Evolutionary conservation across 2,888 invertebrate genomes (phyloP).

Genomic region (Caenorhabditis sinica): DNA sequence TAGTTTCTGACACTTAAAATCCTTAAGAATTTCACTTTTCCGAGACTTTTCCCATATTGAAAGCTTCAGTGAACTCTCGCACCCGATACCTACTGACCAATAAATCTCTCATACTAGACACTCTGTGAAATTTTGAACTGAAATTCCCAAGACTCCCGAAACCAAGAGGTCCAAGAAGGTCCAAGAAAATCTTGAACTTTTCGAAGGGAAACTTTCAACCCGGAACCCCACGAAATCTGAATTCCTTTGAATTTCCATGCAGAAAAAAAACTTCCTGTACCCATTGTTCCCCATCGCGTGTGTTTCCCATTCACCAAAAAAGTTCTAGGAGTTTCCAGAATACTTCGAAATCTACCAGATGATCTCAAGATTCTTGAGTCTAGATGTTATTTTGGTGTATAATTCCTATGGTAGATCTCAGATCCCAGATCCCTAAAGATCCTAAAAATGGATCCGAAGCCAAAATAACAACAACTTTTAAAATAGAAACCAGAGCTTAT

Average conservation of each 20-base stretch:
- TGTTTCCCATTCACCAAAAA: neutral
- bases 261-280: neutral
- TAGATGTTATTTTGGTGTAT: no score
- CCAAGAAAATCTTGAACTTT: neutral
- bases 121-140: no score
- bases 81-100: no score
- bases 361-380: neutral
- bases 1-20: no score
- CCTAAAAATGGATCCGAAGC: neutral
- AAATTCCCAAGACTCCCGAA: no score
- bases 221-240: neutral
- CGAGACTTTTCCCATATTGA: no score
- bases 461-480: neutral
- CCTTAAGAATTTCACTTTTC: no score
- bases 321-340: neutral
- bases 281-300: constrained; percentile 5
- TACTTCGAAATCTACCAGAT: neutral
- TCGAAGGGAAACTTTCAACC: neutral
- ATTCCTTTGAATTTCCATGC: neutral
- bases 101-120: no score
- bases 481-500: neutral
- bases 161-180: no score
- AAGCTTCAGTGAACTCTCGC: no score
- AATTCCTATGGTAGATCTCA: neutral
- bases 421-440: neutral